These are phyloP conservation scores for Oenanthe melanoleuca DNA, from an alignment of 2,113 vertebrate species.

Conservation along the genomic window DNA sequence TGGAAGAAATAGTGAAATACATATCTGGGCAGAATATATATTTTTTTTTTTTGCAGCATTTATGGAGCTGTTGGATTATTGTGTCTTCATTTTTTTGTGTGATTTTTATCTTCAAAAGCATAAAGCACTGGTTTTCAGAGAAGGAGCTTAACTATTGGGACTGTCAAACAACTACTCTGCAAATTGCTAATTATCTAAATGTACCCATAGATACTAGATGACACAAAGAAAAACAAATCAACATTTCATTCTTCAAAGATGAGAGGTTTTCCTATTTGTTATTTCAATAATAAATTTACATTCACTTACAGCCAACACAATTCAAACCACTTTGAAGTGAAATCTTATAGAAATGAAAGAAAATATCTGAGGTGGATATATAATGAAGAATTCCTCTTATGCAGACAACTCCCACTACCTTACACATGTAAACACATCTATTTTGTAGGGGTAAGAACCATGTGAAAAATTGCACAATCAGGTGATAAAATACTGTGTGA, in stretches of 20 bases:
- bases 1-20: slow-evolving; percentile 49
- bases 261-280: slow-evolving; percentile 72
- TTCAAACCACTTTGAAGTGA: slow-evolving; percentile 59
- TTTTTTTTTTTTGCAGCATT: slow-evolving; percentile 25
- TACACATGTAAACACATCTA: background rate
- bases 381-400: background rate
- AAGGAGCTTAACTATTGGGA: background rate
- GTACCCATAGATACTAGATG: slow-evolving; percentile 65
- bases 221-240: slow-evolving; percentile 5
- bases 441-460: background rate
- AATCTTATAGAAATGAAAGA: slow-evolving; percentile 20
- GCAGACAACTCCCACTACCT: background rate
- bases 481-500: background rate
- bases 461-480: background rate
- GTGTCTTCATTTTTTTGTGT: slow-evolving; percentile 45
- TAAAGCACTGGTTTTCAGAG: slow-evolving; percentile 37
- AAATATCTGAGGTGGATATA: background rate
- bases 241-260: slow-evolving; percentile 65
- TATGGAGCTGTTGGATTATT: slow-evolving; percentile 45
- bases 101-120: slow-evolving; percentile 33
- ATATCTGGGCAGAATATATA: slow-evolving; percentile 3
- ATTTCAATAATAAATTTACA: slow-evolving; percentile 77
- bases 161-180: background rate
- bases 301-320: slow-evolving; percentile 68
- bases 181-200: slow-evolving; percentile 59